These are phyloP conservation scores for Melospiza melodia DNA, from an alignment of 2,113 vertebrate species.

Conservation along the genomic window DNA sequence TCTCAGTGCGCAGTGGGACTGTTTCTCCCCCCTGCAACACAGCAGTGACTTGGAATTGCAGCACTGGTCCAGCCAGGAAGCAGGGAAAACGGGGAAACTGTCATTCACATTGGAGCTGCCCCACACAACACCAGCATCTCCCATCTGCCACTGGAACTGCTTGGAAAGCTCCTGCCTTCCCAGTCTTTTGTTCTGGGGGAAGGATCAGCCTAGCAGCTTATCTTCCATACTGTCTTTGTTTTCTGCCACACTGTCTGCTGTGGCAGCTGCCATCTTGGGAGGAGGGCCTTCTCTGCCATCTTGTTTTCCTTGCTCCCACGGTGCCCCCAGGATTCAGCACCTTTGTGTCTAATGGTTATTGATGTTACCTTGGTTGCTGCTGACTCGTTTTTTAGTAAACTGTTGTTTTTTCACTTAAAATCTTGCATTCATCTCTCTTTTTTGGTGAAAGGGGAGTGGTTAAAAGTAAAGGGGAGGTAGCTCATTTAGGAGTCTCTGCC, in stretches of 20 bases:
- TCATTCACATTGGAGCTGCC: rapidly evolving
- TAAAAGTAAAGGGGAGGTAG: neutral
- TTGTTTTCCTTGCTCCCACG: neutral
- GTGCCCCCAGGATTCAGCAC: rapidly evolving
- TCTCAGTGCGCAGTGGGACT: neutral
- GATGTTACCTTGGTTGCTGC: neutral
- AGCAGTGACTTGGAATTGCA: neutral
- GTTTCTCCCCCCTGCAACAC: neutral
- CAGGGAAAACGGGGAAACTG: neutral
- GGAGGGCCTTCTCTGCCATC: neutral
- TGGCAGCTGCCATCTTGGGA: neutral
- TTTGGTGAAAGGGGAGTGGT: neutral
- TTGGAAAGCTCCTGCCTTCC: too few relatives aligned
- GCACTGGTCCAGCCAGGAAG: neutral
- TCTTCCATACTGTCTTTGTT: neutral
- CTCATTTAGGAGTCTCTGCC: neutral
- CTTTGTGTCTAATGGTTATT: neutral
- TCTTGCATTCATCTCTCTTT: neutral
- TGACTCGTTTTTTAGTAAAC: neutral
- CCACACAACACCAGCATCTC: too few relatives aligned
- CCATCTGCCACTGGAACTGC: neutral
- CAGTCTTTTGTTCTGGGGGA: neutral
- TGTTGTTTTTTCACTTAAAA: neutral
- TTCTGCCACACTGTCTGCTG: rapidly evolving
- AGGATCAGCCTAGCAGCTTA: neutral